Evolutionary conservation across 2,888 invertebrate genomes (phyloP).

Genomic region (Bibio marci): DNA sequence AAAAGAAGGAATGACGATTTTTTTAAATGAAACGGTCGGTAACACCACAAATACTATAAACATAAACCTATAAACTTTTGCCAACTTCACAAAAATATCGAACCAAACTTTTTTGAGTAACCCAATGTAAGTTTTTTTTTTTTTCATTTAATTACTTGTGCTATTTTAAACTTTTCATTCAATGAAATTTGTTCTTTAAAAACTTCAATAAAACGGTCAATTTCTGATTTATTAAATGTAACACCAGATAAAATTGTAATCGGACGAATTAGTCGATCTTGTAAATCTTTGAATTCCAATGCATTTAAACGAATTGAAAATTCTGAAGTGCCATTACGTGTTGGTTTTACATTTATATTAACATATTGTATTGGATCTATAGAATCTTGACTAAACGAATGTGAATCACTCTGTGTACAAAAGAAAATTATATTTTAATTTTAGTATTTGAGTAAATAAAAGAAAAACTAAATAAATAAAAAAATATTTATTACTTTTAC

Average conservation of each 20-base stretch:
- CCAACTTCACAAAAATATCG: too few relatives aligned
- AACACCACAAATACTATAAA: too few relatives aligned
- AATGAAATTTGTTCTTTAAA: slow-evolving; percentile 57
- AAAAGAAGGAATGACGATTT: too few relatives aligned
- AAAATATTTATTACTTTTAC: slow-evolving; percentile 33
- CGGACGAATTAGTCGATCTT: slow-evolving; percentile 48
- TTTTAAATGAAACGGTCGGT: too few relatives aligned
- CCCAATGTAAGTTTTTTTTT: too few relatives aligned
- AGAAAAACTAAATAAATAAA: too few relatives aligned
- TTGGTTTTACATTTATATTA: slow-evolving; percentile 58
- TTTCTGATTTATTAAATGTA: slow-evolving; percentile 55
- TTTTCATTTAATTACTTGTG: too few relatives aligned
- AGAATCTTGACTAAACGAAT: slow-evolving; percentile 46
- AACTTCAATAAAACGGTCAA: slow-evolving; percentile 69
- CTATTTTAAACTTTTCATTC: slow-evolving; percentile 44
- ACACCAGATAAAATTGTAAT: slow-evolving; percentile 51
- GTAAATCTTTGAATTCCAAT: slow-evolving; percentile 58
- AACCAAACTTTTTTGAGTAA: too few relatives aligned
- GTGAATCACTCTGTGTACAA: slow-evolving; percentile 42
- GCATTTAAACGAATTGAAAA: slow-evolving; percentile 64
- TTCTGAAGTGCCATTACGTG: slow-evolving; percentile 35
- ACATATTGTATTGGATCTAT: slow-evolving; percentile 58
- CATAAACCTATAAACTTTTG: too few relatives aligned
- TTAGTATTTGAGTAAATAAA: background rate
- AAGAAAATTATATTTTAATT: slow-evolving; percentile 1